Evolutionary conservation across 2,113 vertebrate species (phyloP), one percentile per base, ranked within the genome.

Genomic region (Tychaedon coryphoeus): DNA sequence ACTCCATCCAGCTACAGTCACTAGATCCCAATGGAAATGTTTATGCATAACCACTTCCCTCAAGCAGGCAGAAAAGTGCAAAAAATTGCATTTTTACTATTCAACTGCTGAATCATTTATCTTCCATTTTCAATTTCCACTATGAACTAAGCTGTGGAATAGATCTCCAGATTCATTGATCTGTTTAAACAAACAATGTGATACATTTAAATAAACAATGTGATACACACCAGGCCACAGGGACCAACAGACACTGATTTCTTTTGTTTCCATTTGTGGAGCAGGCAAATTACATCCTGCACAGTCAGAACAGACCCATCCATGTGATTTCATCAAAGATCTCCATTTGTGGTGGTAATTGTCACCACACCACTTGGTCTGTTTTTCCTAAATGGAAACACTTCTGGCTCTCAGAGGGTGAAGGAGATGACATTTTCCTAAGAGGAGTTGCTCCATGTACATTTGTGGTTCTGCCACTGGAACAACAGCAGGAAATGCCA

Each of bases 191-290:
- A 85, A 84, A 73, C 38, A 76, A 4, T 38, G 38, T 6, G 20
- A 76, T 15, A 58, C 15, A 58, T 93, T 94, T 88, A 88, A 76
- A 78, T 40, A 76, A 86, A 57, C 42, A 74, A 5, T n/a, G 53
- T 4, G 24, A 71, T 17, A 50, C 28, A 60, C 20, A 22, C 16
- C 26, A 62, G 20, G 38, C 57, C 2, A 0, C n/a, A 56, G 14
- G 25, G 16, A 33, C 31, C 36, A 47, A 71, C 40, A 86, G 69
- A 67, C 75, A 61, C 42, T 3, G 20, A 50, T 47, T 79, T 75
- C 45, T 91, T 91, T 90, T 36, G 26, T 87, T 96, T 91, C 93
- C 87, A 85, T 83, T 92, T 95, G 90, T 73, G 90, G 53, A 92
- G 65, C 29, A 47, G 48, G 6, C 58, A 86, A 90, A 94, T 92